phyloP scores from a whole-genome alignment of 2,113 vertebrate species.

The Muntiacus reevesi region DNA sequence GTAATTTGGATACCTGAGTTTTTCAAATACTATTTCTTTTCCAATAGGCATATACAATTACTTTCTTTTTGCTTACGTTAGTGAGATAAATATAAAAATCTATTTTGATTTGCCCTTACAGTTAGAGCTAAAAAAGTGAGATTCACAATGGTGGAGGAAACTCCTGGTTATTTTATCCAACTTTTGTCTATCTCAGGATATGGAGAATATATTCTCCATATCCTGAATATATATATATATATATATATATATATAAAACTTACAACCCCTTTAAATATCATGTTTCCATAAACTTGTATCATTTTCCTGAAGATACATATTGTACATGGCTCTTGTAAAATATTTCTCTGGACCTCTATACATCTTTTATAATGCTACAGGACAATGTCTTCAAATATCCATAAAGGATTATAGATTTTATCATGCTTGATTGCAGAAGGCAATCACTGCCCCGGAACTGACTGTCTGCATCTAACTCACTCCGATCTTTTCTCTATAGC shows the following conservation, averaged over 20 bases:
- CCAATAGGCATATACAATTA: not conserved
- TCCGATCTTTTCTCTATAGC: not conserved
- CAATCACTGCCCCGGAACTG: not conserved
- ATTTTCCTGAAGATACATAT: not conserved
- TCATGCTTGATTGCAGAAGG: not conserved
- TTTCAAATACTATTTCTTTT: conserved; percentile 29
- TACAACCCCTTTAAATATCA: not conserved
- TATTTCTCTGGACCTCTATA: not conserved
- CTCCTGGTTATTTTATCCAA: not conserved
- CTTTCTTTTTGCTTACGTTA: not conserved
- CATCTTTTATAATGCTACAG: not conserved
- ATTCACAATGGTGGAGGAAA: not conserved
- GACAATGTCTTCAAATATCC: not conserved
- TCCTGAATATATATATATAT: no score
- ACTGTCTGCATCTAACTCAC: not conserved
- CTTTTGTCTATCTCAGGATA: not conserved
- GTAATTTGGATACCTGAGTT: not conserved
- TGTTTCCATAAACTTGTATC: not conserved
- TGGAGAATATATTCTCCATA: not conserved
- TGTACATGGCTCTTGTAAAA: not conserved
- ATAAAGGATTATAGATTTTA: not conserved
- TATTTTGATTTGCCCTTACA: not conserved
- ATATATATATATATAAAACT: not conserved
- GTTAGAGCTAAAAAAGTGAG: not conserved
- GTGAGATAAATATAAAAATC: not conserved